These are phyloP conservation scores for Coleophora deauratella DNA, from an alignment of 2,888 invertebrate species.

Conservation along the genomic window DNA sequence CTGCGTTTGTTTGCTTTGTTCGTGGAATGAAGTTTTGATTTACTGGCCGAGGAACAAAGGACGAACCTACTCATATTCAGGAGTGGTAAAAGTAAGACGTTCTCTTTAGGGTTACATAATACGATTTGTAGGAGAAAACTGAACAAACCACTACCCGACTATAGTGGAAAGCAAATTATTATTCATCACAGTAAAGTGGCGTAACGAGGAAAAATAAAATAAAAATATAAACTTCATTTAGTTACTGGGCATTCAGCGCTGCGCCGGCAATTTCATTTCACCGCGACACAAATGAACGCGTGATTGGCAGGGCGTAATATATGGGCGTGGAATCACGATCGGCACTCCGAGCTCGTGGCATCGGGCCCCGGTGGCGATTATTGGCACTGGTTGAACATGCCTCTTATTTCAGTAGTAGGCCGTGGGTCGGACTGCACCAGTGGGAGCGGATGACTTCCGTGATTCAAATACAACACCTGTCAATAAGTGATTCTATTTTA, in stretches of 20 bases:
- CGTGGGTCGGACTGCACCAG: too few species aligned
- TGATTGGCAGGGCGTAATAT: conserved; percentile 29
- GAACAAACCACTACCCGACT: too few species aligned
- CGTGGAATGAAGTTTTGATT: conserved; percentile 11
- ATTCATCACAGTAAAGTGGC: not conserved
- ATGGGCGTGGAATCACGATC: conserved; percentile 14
- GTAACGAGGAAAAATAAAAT: not conserved
- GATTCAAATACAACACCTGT: too few species aligned
- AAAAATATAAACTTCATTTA: too few species aligned
- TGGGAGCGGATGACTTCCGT: too few species aligned
- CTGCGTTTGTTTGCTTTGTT: conserved; percentile 13
- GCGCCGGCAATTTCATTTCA: conserved; percentile 23
- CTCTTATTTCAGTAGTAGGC: too few species aligned
- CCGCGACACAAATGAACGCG: conserved; percentile 25
- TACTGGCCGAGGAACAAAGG: conserved; percentile 10
- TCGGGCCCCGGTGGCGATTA: not conserved
- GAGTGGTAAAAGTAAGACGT: conserved; percentile 5
- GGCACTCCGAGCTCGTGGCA: conserved; percentile 7
- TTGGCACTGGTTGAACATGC: not conserved
- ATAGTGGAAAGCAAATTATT: not conserved
- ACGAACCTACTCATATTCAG: conserved; percentile 8
- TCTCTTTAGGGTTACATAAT: conserved; percentile 11
- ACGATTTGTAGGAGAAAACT: not conserved
- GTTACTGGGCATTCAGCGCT: not conserved
- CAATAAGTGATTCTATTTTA: too few species aligned